Conservation (phyloP, 1,140 invertebrate genomes). For the Drosophila triauraria region DNA sequence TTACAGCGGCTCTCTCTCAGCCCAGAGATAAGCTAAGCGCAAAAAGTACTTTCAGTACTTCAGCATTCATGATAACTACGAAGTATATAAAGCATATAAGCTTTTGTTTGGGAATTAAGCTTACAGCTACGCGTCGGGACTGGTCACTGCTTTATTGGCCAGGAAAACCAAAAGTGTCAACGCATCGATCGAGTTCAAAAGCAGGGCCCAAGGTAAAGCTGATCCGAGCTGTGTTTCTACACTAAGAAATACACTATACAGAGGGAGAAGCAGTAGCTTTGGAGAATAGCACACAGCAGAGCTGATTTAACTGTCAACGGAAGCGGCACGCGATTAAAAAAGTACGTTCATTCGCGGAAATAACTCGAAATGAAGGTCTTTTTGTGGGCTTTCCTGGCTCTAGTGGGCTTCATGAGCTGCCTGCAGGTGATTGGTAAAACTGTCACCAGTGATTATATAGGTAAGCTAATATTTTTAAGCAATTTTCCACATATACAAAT, state of each 20-base stretch:
- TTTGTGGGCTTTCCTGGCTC: conserved; percentile 14
- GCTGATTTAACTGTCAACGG: conserved; percentile 43
- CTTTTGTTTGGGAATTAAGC: conserved; percentile 16
- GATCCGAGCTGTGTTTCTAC: conserved; percentile 25
- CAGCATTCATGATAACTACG: conserved; percentile 1
- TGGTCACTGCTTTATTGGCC: conserved; percentile 12
- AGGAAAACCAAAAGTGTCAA: conserved; percentile 63
- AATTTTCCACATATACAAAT: neutral
- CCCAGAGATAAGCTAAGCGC: conserved; percentile 34
- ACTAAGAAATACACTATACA: conserved; percentile 1
- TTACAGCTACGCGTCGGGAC: conserved; percentile 22
- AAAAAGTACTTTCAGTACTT: conserved; percentile 15
- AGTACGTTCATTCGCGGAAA: conserved; percentile 20
- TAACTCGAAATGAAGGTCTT: conserved; percentile 41
- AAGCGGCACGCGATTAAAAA: conserved; percentile 64
- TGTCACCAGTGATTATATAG: conserved; percentile 44
- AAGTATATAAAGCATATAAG: conserved; percentile 31
- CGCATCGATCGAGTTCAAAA: conserved; percentile 43
- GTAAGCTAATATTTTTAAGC: conserved; percentile 22
- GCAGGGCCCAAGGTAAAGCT: conserved; percentile 45
- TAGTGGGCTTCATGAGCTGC: conserved; percentile 13
- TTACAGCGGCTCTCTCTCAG: conserved; percentile 6
- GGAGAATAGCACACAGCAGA: conserved; percentile 24
- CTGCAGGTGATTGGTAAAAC: conserved; percentile 31
- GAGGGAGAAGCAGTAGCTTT: conserved; percentile 7